Percentiles rank a stretch among this genome's conserved stretches.
These are phyloP conservation scores for Excalfactoria chinensis DNA, from an alignment of 2,113 vertebrate species.

Conservation along the genomic window DNA sequence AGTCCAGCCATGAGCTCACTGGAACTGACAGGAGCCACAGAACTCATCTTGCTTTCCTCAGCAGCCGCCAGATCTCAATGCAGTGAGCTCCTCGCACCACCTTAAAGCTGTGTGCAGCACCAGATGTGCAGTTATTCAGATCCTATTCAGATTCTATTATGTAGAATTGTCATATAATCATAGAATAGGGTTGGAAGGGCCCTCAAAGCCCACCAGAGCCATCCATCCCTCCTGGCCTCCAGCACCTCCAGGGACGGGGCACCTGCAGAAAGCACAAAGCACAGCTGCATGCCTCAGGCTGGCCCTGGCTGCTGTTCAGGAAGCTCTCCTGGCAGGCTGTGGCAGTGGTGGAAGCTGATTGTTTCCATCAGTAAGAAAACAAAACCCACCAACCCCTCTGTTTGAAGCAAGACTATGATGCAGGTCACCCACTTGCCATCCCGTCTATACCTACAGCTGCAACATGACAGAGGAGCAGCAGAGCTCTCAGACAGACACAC, in stretches of 20 bases:
- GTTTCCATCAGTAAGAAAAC: neutral
- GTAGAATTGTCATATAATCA: too few species aligned
- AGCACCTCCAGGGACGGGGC: too few species aligned
- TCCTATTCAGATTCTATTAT: too few species aligned
- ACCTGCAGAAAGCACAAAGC: neutral
- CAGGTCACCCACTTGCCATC: neutral
- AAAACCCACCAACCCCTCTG: neutral
- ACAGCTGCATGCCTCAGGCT: neutral
- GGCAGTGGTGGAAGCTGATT: neutral
- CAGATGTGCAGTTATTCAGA: neutral
- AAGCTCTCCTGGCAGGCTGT: neutral
- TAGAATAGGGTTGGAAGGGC: too few species aligned
- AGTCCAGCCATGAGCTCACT: neutral
- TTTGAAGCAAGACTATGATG: neutral
- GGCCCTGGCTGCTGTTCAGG: neutral
- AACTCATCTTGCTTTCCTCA: constrained; percentile 1
- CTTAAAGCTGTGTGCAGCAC: neutral
- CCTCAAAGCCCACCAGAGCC: too few species aligned
- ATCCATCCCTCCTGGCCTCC: too few species aligned
- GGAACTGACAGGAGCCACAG: neutral
- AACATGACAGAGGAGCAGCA: neutral
- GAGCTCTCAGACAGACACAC: neutral
- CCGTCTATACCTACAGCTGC: neutral
- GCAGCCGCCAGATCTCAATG: constrained; percentile 13
- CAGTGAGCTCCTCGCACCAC: neutral